Conservation (phyloP, 64 coral and sea anemone genomes). For the Actinia tenebrosa region DNA sequence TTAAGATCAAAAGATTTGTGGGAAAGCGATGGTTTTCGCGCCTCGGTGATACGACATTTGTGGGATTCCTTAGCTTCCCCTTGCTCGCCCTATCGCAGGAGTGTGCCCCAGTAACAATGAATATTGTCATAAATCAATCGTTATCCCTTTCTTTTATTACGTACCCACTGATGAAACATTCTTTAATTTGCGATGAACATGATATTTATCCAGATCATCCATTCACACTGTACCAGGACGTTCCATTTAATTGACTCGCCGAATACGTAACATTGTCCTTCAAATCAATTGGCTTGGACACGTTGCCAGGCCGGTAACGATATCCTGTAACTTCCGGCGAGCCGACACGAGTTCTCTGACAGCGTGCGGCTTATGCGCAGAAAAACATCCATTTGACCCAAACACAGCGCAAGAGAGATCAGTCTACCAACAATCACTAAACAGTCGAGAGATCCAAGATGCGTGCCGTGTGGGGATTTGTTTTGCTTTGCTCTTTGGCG, state of each 20-base stretch:
- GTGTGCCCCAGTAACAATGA: not conserved
- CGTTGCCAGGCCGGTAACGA: conserved; percentile 9
- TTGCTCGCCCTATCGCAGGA: not conserved
- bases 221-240: not conserved
- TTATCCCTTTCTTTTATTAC: not conserved
- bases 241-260: conserved; percentile 18
- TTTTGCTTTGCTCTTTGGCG: not conserved
- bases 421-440: not conserved
- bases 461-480: not conserved
- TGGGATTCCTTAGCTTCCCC: conserved; percentile 16
- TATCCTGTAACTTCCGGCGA: conserved; percentile 24
- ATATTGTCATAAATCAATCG: conserved; percentile 1
- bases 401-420: conserved; percentile 1
- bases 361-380: conserved; percentile 17
- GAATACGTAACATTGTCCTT: conserved; percentile 3
- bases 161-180: not conserved
- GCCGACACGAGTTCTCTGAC: conserved; percentile 30
- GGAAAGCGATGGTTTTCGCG: not conserved
- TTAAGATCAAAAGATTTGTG: not conserved
- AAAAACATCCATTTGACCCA: conserved; percentile 21
- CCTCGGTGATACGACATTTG: not conserved
- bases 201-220: not conserved
- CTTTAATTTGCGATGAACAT: not conserved
- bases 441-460: conserved; percentile 23
- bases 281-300: conserved; percentile 28